Evolutionary conservation across 2,797 vertebrate species (phyloP), one percentile per base, ranked within the genome.

Genomic region (Arctocebus calabarensis): DNA sequence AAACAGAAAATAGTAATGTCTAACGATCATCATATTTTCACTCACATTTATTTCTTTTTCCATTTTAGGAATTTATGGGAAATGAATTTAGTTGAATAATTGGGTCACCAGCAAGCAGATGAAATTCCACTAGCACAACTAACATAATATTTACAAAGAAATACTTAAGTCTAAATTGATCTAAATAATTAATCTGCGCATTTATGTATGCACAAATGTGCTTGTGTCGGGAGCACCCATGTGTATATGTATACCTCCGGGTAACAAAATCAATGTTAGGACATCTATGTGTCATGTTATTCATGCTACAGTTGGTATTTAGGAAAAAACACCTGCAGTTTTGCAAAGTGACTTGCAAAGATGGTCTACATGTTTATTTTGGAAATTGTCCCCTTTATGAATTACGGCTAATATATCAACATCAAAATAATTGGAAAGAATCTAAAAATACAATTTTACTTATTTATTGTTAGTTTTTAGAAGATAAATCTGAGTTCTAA

Each of bases 351-450:
- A 22, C 75, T 86, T 88, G 34, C 40, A 92, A 89, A 84, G 25
- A 77, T 90, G 20, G 23, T 23, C 25, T 57, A 55, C 7, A 90
- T 71, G 10, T 96, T 95, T 62, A 57, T 84, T 88, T 45, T 84
- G 9, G 17, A 2, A 86, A 81, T 0, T 62, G 22, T 61, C 83
- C n/a, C 55, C 19, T 8, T 87, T 66, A 52, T 20, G 1, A 62
- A 70, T 90, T 70, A 64, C 66, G 10, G 55, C 4, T 71, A 84
- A 75, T 14, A 70, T 59, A 7, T 83, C 52, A 64, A 59, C 11
- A 84, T 78, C 12, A 78, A 29, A 82, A 29, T 84, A 78, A 12
- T 84, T 27, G 87, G 23, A 82, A 95, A 62, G 12, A 45, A 59
- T 62, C 40, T 59, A 77, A 84, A 77, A 73, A 48, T 25, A n/a